These are phyloP conservation scores for Caenorhabditis parvicauda DNA, from an alignment of 2,888 invertebrate species.

Conservation along the genomic window DNA sequence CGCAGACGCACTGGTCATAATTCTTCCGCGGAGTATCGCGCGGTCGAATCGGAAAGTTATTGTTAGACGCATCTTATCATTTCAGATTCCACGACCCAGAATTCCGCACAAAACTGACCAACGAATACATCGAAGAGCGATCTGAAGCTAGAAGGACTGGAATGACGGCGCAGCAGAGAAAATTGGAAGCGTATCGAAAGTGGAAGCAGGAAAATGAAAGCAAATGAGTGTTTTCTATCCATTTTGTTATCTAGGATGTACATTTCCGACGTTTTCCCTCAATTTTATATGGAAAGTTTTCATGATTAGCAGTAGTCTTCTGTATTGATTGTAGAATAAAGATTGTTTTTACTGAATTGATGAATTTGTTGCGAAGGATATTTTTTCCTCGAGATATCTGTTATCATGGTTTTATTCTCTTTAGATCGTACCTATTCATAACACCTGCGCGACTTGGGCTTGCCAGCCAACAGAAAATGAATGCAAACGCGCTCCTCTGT, in stretches of 20 bases:
- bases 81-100: constrained; percentile 56
- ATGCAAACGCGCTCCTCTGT: too few relatives aligned
- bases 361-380: too few relatives aligned
- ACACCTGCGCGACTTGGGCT: too few relatives aligned
- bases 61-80: not conserved
- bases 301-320: too few relatives aligned
- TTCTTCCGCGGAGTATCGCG: not conserved
- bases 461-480: too few relatives aligned
- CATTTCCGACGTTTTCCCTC: not conserved
- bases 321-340: too few relatives aligned
- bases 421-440: too few relatives aligned
- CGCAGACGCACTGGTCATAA: too few relatives aligned
- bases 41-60: not conserved
- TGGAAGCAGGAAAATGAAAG: constrained; percentile 47
- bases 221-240: constrained; percentile 1
- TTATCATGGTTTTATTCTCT: too few relatives aligned
- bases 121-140: constrained; percentile 48
- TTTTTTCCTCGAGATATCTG: too few relatives aligned
- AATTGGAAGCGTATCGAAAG: constrained; percentile 51
- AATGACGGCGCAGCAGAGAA: constrained; percentile 45
- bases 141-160: constrained; percentile 40
- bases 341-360: too few relatives aligned
- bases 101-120: constrained; percentile 51
- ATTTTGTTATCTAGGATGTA: not conserved
- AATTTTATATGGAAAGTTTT: too few relatives aligned